phyloP scores from a whole-genome alignment of 2,888 invertebrate species.

The Gisinianus flammeolus region DNA sequence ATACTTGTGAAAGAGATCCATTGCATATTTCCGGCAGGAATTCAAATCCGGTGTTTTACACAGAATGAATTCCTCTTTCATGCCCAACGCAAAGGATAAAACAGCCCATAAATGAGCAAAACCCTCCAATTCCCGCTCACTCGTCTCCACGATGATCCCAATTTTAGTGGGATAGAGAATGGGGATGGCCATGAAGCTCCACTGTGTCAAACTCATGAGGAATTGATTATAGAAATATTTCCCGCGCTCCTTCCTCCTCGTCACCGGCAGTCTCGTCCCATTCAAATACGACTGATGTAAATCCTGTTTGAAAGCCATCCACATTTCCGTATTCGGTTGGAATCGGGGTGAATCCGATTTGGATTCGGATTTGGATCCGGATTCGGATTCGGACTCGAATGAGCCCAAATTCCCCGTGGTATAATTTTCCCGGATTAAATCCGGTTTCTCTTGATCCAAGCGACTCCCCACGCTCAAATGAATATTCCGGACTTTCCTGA shows the following conservation, averaged over 20 bases:
- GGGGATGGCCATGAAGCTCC: constrained; percentile 14
- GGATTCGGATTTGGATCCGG: background rate
- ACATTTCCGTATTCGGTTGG: background rate
- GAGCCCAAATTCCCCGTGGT: background rate
- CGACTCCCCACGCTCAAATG: background rate
- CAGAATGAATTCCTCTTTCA: constrained; percentile 20
- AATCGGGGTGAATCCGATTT: background rate
- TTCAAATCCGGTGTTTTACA: constrained; percentile 7
- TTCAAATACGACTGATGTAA: background rate
- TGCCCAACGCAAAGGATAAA: constrained; percentile 6
- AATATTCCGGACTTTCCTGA: constrained; percentile 6
- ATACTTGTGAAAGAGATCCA: background rate
- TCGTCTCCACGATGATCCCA: background rate
- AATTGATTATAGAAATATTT: constrained; percentile 18
- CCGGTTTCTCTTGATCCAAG: background rate
- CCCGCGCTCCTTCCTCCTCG: background rate
- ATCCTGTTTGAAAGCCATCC: constrained; percentile 3
- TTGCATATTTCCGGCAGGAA: background rate
- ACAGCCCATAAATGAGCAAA: constrained; percentile 32
- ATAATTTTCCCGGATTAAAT: background rate
- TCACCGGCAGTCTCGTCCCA: background rate
- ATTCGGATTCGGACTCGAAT: background rate
- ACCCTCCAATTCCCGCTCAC: background rate
- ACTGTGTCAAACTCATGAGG: constrained; percentile 6
- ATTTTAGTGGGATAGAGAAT: background rate